Evolutionary conservation across 2,888 invertebrate genomes (phyloP), one percentile per base, ranked within the genome.

Genomic region (Euzetes globulus): DNA sequence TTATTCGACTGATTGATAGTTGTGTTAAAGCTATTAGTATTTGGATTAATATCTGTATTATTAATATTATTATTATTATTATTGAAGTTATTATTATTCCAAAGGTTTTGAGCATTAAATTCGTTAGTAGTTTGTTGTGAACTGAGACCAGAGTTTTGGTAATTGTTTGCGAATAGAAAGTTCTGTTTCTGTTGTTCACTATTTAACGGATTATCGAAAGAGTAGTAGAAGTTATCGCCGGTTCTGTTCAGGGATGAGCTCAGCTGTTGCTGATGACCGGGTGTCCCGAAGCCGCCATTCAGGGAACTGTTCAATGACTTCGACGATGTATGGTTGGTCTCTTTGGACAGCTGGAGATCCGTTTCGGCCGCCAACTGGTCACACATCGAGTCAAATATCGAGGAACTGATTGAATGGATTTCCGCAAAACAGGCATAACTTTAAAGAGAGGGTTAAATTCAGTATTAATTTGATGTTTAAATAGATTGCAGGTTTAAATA

Each of bases 371-470:
- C 47, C 3, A 50, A 7, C 11, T 55, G 50, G 7, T 71, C 50
- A 19, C 52, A 29, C 37, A 74, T 33, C 9, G 45, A 45, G 52
- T 74, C 74, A 29, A 74, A 74, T 45, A 74, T 74, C 22, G 74
- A 74, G 4, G 25, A 55, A 25, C 50, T 55, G 22, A 74, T 45
- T 45, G 60, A 63, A 29, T 74, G 45, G 17, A 74, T 71, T n/a
- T 74, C 74, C 2, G 52, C 55, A 71, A 74, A 71, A 50, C 52
- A 70, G 33, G 74, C 74, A 47, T 74, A 74, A 71, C 74, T 74
- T 25, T 25, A 33, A 33, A 41, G 6, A 15, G n/a, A 29, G 15
- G n/a, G n/a, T n/a, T 41, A 17, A 15, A 25, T 33, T 65, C 19
- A 33, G 25, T 25, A 65, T 17, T 60, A n/a, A 13, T 2, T 27